Evolutionary conservation across 1,140 invertebrate species (phyloP).

Genomic region (roundworm (Caenorhabditis elegans)): WBcel235 BX284606.5:2804001-2804500

Average conservation of each 20-base stretch:
- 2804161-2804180: no score
- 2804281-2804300: slow-evolving; percentile 5
- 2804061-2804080: no score
- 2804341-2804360: background rate
- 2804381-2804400: background rate
- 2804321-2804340: background rate
- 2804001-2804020: no score
- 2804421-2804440: slow-evolving; percentile 30
- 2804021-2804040: no score
- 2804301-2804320: background rate
- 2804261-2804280: background rate
- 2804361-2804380: background rate
- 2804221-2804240: background rate
- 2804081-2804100: no score
- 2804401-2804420: background rate
- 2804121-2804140: no score
- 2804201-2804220: background rate
- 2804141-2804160: no score
- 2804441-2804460: slow-evolving; percentile 13
- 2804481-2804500: slow-evolving; percentile 16
- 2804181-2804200: no score
- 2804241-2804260: background rate
- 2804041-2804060: no score
- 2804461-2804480: slow-evolving; percentile 29
- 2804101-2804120: no score